These are phyloP conservation scores for Paramormyrops kingsleyae DNA, from an alignment of 2,113 vertebrate species.

Conservation along the genomic window DNA sequence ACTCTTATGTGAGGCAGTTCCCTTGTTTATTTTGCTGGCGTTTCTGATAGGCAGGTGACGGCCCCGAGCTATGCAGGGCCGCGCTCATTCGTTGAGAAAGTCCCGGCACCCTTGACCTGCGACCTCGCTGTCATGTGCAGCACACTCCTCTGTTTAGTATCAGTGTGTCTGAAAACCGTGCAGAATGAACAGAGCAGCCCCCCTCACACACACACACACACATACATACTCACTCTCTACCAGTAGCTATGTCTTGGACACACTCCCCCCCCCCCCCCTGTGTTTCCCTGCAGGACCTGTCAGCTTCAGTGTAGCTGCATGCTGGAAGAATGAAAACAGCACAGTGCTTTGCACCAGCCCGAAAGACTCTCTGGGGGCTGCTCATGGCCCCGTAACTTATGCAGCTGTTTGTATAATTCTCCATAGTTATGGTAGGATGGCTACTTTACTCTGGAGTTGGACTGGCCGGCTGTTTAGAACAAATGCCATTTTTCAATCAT, in stretches of 20 bases:
- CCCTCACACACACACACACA: background rate
- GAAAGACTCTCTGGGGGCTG: background rate
- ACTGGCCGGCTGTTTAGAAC: background rate
- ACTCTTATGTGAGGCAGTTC: background rate
- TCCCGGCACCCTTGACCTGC: background rate
- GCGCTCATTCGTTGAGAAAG: background rate
- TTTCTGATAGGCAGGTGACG: background rate
- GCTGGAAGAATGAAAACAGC: background rate
- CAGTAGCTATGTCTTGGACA: background rate
- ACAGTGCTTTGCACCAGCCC: background rate
- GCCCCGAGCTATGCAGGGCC: background rate
- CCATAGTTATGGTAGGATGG: background rate
- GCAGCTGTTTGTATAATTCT: background rate
- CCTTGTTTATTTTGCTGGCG: background rate
- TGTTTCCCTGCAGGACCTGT: slow-evolving; percentile 15
- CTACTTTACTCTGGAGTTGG: background rate
- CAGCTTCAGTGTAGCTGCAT: slow-evolving; percentile 5
- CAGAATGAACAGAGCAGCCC: background rate
- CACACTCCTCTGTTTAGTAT: background rate
- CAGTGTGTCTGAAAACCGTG: background rate
- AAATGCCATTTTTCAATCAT: background rate
- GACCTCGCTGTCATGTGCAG: background rate
- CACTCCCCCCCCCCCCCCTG: background rate
- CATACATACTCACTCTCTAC: background rate
- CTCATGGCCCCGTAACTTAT: background rate